Evolutionary conservation across 1,140 invertebrate species (phyloP).

Genomic region (Drosophila malerkotliana): DNA sequence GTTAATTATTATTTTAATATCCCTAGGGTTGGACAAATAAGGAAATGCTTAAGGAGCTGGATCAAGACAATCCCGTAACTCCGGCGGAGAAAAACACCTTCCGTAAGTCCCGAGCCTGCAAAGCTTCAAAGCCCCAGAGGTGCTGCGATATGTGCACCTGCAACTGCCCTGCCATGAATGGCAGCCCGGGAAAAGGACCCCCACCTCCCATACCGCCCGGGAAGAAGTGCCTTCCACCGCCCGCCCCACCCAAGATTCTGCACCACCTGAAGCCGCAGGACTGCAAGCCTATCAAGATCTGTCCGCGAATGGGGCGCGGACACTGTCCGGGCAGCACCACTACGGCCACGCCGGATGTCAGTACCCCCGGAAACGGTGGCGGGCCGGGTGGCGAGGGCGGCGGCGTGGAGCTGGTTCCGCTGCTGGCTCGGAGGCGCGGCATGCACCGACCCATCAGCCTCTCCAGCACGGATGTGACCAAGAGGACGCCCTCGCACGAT

Average conservation of each 20-base stretch:
- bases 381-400: slow-evolving; percentile 75
- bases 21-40: slow-evolving; percentile 80
- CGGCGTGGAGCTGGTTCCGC: slow-evolving; percentile 87
- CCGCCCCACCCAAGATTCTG: slow-evolving; percentile 37
- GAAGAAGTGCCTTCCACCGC: slow-evolving; percentile 23
- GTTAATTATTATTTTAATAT: background rate
- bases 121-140: slow-evolving; percentile 54
- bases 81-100: slow-evolving; percentile 78
- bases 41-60: slow-evolving; percentile 78
- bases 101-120: slow-evolving; percentile 57
- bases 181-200: slow-evolving; percentile 32
- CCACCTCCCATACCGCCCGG: slow-evolving; percentile 22
- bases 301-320: slow-evolving; percentile 53
- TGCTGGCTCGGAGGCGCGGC: slow-evolving; percentile 85
- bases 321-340: slow-evolving; percentile 56
- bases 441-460: slow-evolving; percentile 83
- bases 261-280: slow-evolving; percentile 54
- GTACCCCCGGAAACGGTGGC: slow-evolving; percentile 17
- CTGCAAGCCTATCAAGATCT: slow-evolving; percentile 59
- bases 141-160: slow-evolving; percentile 79
- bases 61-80: slow-evolving; percentile 80
- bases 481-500: slow-evolving; percentile 81
- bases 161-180: slow-evolving; percentile 62
- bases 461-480: slow-evolving; percentile 87
- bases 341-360: slow-evolving; percentile 51